Evolutionary conservation across 1,140 invertebrate species (phyloP).

Genomic region (Elysia chlorotica): DNA sequence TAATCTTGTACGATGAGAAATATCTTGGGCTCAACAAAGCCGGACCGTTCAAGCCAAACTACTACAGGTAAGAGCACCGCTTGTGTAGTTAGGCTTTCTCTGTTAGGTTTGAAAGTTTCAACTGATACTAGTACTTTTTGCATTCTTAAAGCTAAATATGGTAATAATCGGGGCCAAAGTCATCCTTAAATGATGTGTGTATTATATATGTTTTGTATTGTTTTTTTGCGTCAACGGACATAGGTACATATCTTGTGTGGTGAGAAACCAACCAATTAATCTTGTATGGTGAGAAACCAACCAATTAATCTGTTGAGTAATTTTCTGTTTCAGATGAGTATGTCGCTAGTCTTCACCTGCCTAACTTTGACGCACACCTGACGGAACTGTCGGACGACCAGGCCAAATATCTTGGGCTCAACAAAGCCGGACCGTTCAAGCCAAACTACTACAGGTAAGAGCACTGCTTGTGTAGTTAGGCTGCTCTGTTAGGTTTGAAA

Average conservation of each 20-base stretch:
- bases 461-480: no score
- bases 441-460: constrained; percentile 95
- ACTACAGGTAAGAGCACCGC: constrained; percentile 92
- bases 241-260: no score
- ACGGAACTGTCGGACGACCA: constrained; percentile 96
- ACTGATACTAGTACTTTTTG: neutral
- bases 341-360: constrained; percentile 92
- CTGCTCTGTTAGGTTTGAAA: no score
- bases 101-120: neutral
- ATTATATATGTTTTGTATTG: neutral
- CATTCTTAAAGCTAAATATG: neutral
- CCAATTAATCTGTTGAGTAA: no score
- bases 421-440: constrained; percentile 97
- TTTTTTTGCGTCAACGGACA: no score
- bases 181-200: neutral
- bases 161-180: neutral
- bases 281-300: no score
- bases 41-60: constrained; percentile 97
- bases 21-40: constrained; percentile 97
- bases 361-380: constrained; percentile 95
- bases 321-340: constrained; percentile 99
- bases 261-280: no score
- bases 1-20: constrained; percentile 97
- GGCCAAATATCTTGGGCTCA: constrained; percentile 96
- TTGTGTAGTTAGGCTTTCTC: no score